These are phyloP conservation scores for Loxodonta africana DNA, from an alignment of 2,113 vertebrate species.

Conservation along the genomic window DNA sequence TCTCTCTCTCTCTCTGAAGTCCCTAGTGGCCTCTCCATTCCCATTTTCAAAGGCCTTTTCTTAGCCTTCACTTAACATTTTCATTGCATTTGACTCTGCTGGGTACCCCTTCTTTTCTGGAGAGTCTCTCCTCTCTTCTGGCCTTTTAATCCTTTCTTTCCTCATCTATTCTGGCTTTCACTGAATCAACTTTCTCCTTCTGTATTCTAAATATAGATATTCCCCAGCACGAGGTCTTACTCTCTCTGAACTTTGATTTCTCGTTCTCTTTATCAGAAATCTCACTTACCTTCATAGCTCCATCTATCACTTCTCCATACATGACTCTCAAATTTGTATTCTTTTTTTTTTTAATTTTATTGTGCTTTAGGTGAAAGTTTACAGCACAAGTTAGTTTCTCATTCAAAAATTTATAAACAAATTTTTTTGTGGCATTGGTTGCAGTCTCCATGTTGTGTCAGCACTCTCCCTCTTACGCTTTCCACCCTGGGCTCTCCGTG, in stretches of 20 bases:
- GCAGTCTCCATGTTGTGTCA: no score
- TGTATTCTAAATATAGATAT: neutral
- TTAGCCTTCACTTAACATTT: neutral
- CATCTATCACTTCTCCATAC: neutral
- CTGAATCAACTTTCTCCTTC: neutral
- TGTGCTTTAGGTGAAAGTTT: no score
- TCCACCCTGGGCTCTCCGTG: no score
- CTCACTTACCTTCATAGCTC: neutral
- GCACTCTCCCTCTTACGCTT: no score
- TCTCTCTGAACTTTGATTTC: neutral
- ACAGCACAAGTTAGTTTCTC: no score
- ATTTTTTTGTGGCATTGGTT: no score
- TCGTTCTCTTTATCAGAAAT: slow-evolving; percentile 50
- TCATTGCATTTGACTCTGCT: neutral
- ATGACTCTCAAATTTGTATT: neutral
- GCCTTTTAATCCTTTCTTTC: neutral
- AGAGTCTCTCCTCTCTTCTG: neutral
- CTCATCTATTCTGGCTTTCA: neutral
- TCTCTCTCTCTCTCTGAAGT: neutral
- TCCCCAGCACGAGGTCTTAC: neutral
- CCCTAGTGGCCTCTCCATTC: neutral
- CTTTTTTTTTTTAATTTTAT: neutral
- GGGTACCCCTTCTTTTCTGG: neutral
- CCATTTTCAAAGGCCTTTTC: neutral
- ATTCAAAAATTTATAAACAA: no score